Conservation (phyloP, 2,888 invertebrate genomes). For the Cephus nigrinus region DNA sequence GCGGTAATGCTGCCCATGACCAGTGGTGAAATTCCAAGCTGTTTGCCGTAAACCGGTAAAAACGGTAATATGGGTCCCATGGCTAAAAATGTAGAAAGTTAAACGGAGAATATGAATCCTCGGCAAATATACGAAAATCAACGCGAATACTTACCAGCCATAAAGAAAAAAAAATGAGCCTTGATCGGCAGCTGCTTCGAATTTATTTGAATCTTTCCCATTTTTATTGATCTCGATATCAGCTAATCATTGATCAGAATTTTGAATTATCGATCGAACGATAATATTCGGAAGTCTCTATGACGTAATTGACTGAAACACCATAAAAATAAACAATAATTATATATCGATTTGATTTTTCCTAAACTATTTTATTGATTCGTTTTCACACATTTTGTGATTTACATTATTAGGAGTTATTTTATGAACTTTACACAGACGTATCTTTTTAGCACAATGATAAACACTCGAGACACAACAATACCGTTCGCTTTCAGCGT, state of each 20-base stretch:
- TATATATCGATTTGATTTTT: neutral
- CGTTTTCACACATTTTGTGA: neutral
- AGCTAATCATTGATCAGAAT: neutral
- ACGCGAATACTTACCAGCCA: constrained; percentile 77
- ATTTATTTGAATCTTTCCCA: constrained; percentile 73
- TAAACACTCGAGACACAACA: neutral
- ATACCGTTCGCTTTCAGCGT: neutral
- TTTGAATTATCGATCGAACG: neutral
- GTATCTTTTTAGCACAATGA: neutral
- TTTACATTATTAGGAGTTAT: neutral
- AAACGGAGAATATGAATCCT: neutral
- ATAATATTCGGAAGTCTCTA: neutral
- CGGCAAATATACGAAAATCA: neutral
- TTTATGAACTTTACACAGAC: neutral
- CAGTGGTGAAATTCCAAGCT: constrained; percentile 80
- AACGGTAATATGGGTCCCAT: constrained; percentile 86
- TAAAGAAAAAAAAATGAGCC: constrained; percentile 88
- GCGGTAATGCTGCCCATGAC: constrained; percentile 84
- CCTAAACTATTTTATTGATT: neutral
- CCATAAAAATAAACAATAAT: neutral
- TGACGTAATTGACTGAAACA: neutral
- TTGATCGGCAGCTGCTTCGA: constrained; percentile 81
- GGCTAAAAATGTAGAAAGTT: constrained; percentile 67
- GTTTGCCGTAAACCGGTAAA: constrained; percentile 80
- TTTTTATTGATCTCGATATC: constrained; percentile 17